Base-by-base conservation (phyloP, 2,797 vertebrate genomes). In the Balearica regulorum region DNA sequence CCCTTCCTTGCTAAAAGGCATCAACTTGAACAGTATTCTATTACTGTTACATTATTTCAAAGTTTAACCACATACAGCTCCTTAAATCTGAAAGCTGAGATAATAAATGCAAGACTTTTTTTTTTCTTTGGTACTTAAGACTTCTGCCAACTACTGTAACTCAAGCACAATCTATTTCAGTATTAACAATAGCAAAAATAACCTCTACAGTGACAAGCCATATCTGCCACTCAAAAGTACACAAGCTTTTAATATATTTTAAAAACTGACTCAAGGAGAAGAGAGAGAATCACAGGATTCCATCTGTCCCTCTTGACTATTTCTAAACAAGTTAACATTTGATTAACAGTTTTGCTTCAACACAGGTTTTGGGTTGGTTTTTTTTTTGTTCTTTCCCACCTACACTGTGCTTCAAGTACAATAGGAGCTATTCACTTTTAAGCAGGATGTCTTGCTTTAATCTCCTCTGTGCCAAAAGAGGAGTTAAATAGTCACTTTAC, bases 211-310 rank as follows among this genome's bases (percentile, higher is more conserved):
- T 88, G 79, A 90, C 93, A 97, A 83, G 68, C 53, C 6, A 0
- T 69, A 93, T 91, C 83, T 95, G 84, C 72, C 92, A 93, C 80
- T 94, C 83, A 90, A 24, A 94, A 88, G 46, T 54, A 87, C 44
- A 77, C 11, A 46, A 65, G 60, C 24, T 85, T 93, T 90, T 66
- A 65, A 87, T 72, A 18, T 82, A 83, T 84, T 92, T 91, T 73
- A 92, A 79, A 86, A 93, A 81, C 9, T 80, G 43, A 72, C 60
- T 89, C 28, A 70, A 89, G 62, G 48, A 78, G 69, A 81, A 80
- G 60, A 87, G 49, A 82, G 41, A 82, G 41, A 91, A 76, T 72
- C 66, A 62, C 35, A 81, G 53, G 66, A 88, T 83, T 84, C 93
- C 61, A 90, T 94, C 86, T 93, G 76, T 94, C 49, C 18, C 39